Conservation (phyloP, 2,113 vertebrate genomes). For the Mystacornis crossleyi region DNA sequence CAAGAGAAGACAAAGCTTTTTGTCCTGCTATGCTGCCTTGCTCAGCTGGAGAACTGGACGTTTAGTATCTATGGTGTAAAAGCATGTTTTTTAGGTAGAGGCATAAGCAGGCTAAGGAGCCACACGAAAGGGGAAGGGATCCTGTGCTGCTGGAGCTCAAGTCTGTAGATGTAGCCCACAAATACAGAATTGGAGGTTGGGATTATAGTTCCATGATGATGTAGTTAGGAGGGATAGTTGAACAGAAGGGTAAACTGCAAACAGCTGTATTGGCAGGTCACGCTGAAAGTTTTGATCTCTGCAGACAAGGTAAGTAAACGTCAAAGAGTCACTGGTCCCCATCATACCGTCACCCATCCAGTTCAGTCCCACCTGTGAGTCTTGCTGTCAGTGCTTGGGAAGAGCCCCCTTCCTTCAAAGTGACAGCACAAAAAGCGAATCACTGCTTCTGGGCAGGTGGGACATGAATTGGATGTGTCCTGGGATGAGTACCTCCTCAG, state of each 20-base stretch:
- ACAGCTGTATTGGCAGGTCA: background rate
- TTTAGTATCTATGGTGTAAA: background rate
- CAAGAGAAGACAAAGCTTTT: background rate
- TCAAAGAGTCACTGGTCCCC: constrained; percentile 46
- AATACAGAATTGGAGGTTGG: background rate
- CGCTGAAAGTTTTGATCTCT: constrained; percentile 23
- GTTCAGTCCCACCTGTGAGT: background rate
- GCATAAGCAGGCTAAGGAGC: background rate
- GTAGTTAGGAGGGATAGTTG: background rate
- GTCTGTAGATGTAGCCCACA: background rate
- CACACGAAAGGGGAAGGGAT: background rate
- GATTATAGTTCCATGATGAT: background rate
- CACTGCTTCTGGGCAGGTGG: background rate
- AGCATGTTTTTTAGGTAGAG: background rate
- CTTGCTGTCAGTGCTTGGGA: background rate
- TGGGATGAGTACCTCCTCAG: background rate
- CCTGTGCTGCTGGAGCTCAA: background rate
- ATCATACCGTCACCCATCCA: background rate
- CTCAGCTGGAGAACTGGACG: background rate
- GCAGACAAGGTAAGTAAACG: constrained; percentile 53
- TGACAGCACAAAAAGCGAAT: background rate
- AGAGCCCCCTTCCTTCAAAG: constrained; percentile 6
- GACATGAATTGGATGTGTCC: background rate
- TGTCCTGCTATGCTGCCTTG: background rate
- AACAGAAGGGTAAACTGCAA: background rate